Percentiles rank a stretch among this genome's conserved stretches.
These are phyloP conservation scores for Sipha flava DNA, from an alignment of 1,140 invertebrate genomes.

Conservation along the genomic window DNA sequence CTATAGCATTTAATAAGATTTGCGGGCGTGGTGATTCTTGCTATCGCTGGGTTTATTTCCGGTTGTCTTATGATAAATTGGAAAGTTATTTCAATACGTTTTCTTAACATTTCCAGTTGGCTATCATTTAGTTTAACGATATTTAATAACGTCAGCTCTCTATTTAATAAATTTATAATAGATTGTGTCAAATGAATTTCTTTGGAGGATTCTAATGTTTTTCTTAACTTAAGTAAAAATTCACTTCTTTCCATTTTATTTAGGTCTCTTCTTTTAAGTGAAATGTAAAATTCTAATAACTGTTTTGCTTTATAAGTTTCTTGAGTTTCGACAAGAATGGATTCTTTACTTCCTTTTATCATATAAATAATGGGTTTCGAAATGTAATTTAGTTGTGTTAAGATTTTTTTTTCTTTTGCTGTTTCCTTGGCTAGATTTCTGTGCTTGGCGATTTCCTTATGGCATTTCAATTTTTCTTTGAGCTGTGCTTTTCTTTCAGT, in stretches of 20 bases:
- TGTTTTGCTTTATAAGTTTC: constrained; percentile 56
- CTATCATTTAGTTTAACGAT: constrained; percentile 45
- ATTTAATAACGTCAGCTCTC: constrained; percentile 52
- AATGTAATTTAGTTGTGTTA: constrained; percentile 46
- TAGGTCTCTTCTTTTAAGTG: constrained; percentile 47
- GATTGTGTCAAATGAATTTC: constrained; percentile 45
- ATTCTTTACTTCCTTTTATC: constrained; percentile 50
- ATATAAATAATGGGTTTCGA: constrained; percentile 55
- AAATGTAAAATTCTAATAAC: constrained; percentile 51
- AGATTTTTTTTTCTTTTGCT: neutral
- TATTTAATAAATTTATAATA: constrained; percentile 52
- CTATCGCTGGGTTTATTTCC: constrained; percentile 34
- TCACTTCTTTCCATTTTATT: constrained; percentile 50
- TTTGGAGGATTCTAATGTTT: constrained; percentile 49
- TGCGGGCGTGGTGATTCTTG: neutral
- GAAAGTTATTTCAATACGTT: constrained; percentile 45
- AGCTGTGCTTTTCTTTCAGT: neutral
- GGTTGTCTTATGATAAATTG: constrained; percentile 33
- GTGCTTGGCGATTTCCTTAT: neutral
- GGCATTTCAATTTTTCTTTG: neutral
- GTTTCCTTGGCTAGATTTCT: neutral
- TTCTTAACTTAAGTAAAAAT: constrained; percentile 51
- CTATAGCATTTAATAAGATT: constrained; percentile 26
- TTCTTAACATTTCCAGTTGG: constrained; percentile 51
- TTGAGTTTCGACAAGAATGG: constrained; percentile 55